Evolutionary conservation across 1,140 invertebrate species (phyloP).

Genomic region (Camponotus floridanus): DNA sequence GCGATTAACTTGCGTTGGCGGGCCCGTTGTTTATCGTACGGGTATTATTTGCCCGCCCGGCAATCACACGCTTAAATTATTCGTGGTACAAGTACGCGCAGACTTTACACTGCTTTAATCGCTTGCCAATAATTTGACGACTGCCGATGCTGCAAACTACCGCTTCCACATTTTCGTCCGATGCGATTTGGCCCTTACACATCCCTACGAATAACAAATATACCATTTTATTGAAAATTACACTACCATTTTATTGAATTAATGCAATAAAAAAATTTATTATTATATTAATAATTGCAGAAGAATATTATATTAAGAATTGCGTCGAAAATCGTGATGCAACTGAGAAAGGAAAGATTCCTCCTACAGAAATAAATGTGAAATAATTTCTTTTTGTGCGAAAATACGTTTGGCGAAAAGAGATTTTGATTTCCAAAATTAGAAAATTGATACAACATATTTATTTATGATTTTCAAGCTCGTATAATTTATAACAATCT

Average conservation of each 20-base stretch:
- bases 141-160: conserved; percentile 64
- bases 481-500: too few species aligned
- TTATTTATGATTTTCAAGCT: too few species aligned
- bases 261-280: neutral
- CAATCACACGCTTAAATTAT: conserved; percentile 82
- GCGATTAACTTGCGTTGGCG: conserved; percentile 81
- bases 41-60: conserved; percentile 77
- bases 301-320: too few species aligned
- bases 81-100: conserved; percentile 70
- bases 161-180: conserved; percentile 27
- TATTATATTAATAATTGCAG: neutral
- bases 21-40: conserved; percentile 80
- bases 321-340: too few species aligned
- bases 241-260: neutral
- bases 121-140: conserved; percentile 76
- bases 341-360: too few species aligned
- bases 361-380: too few species aligned
- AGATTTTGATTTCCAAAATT: too few species aligned
- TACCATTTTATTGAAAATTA: conserved; percentile 5
- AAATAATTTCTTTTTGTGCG: too few species aligned
- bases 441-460: too few species aligned
- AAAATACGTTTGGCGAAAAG: too few species aligned
- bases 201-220: neutral
- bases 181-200: conserved; percentile 19
- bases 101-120: conserved; percentile 81